Conservation (phyloP, 2,888 invertebrate genomes). For the Drosophila paranaensis region DNA sequence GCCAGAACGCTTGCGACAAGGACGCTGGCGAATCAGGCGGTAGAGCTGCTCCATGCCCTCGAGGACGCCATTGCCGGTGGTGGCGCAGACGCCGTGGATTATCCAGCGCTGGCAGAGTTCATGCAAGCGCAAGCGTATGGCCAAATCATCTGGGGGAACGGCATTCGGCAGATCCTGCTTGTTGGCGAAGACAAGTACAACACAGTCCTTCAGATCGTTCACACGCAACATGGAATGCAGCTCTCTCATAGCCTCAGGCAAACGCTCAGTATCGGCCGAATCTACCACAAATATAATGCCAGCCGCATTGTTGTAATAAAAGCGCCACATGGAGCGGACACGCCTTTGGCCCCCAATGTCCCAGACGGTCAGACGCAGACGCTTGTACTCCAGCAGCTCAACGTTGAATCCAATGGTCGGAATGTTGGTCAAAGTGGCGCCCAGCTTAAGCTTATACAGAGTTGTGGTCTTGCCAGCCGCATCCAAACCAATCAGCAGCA, state of each 20-base stretch:
- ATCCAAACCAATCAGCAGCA: conserved; percentile 81
- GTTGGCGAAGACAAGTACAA: conserved; percentile 76
- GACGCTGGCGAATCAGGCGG: conserved; percentile 39
- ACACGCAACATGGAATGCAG: conserved; percentile 66
- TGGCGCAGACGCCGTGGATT: conserved; percentile 42
- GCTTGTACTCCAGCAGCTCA: conserved; percentile 78
- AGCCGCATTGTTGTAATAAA: conserved; percentile 73
- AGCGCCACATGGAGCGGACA: conserved; percentile 77
- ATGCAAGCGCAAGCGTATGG: conserved; percentile 22
- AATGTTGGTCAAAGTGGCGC: conserved; percentile 70
- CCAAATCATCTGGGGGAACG: conserved; percentile 39
- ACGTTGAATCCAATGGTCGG: conserved; percentile 82
- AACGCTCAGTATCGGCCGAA: conserved; percentile 65
- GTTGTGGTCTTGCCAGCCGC: conserved; percentile 82
- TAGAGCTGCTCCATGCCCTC: conserved; percentile 43
- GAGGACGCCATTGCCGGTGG: conserved; percentile 14
- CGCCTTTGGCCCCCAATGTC: conserved; percentile 80
- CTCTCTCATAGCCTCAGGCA: conserved; percentile 66
- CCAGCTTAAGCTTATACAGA: conserved; percentile 77
- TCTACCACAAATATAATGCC: conserved; percentile 81
- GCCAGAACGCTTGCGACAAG: neutral
- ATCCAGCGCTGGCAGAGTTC: conserved; percentile 37
- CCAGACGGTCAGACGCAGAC: conserved; percentile 80
- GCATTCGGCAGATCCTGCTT: conserved; percentile 79
- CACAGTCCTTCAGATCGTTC: conserved; percentile 63